These are phyloP conservation scores for Bungarus multicinctus DNA, from an alignment of 2,113 vertebrate species.

Conservation along the genomic window DNA sequence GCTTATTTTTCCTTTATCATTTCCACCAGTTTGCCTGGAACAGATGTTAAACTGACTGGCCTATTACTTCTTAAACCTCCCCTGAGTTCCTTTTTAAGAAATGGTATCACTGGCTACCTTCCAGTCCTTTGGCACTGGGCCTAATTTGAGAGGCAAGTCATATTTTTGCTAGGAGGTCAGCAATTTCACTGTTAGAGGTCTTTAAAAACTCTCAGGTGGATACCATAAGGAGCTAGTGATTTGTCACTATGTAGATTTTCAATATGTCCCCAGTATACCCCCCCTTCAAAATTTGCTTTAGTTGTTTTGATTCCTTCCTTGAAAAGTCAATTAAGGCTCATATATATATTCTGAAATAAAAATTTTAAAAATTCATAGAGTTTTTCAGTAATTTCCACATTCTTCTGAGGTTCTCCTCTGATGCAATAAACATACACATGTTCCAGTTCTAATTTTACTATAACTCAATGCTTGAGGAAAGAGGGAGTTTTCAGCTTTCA, in stretches of 20 bases:
- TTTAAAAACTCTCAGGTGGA: neutral
- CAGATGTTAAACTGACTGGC: neutral
- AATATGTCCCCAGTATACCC: neutral
- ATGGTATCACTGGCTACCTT: neutral
- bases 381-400: neutral
- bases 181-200: neutral
- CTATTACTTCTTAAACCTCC: neutral
- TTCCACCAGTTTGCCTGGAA: neutral
- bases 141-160: neutral
- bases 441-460: neutral
- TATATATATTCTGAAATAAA: neutral
- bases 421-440: neutral
- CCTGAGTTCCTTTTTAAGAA: neutral
- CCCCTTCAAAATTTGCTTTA: neutral
- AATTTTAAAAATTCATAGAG: neutral
- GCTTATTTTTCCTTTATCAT: neutral
- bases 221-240: neutral
- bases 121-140: neutral
- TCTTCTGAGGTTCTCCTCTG: neutral
- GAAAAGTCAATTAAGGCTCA: neutral
- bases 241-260: neutral
- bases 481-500: neutral
- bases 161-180: neutral
- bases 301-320: neutral
- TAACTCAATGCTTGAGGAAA: neutral